These are phyloP conservation scores for Apolygus lucorum DNA, from an alignment of 1,140 invertebrate genomes.

Conservation along the genomic window DNA sequence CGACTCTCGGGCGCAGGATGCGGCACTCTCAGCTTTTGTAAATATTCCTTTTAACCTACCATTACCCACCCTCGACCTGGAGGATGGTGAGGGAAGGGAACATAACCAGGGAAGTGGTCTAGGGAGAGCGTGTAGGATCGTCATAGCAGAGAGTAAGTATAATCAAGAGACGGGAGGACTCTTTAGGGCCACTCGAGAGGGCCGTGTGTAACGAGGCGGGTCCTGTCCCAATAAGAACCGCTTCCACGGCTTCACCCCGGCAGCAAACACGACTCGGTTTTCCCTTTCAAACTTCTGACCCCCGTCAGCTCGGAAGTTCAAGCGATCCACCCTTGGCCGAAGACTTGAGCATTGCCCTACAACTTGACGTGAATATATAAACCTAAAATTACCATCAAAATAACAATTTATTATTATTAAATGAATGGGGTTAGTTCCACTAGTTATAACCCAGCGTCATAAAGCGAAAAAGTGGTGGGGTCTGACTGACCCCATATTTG, in stretches of 20 bases:
- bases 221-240: neutral
- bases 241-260: neutral
- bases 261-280: neutral
- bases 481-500: no score
- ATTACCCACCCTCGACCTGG: neutral
- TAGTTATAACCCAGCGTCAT: no score
- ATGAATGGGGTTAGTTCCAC: no score
- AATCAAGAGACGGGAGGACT: neutral
- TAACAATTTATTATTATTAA: no score
- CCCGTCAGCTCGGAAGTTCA: neutral
- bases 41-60: constrained; percentile 14
- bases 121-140: neutral
- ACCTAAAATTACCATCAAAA: no score
- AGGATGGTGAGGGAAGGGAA: neutral
- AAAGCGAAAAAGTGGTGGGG: no score
- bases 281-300: neutral
- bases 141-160: constrained; percentile 8
- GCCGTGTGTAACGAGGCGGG: neutral
- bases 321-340: neutral
- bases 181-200: neutral
- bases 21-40: constrained; percentile 5
- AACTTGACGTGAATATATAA: no score
- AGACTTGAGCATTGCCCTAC: no score
- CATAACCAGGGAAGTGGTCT: constrained; percentile 10
- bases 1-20: neutral